Evolutionary conservation across 2,113 vertebrate species (phyloP), one percentile per base, ranked within the genome.

Genomic region (Hemicordylus capensis): DNA sequence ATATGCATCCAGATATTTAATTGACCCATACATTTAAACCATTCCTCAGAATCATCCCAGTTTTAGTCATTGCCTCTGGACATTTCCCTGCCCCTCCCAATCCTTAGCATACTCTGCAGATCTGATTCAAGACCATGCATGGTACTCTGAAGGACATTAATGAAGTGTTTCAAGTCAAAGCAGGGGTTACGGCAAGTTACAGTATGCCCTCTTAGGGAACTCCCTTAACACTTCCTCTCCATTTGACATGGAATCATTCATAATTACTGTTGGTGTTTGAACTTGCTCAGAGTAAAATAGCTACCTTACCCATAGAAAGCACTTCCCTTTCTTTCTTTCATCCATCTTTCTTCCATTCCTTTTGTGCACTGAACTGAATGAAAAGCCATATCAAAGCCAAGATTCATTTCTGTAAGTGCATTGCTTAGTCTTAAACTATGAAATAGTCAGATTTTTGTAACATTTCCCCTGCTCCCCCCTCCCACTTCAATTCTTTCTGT

Each of bases 91-190:
- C 14, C 17, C 37, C 28, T 59, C 37, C 51, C n/a, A 12, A 10
- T 17, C 67, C 39, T 58, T n/a, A 56, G 26, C 17, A 37, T 66
- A 12, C 31, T 34, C 28, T 17, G 51, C 1, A 72, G 34, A 70
- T n/a, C 37, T 31, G 44, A 80, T 67, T 67, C 51, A 37, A 54
- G 78, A 51, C 28, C 6, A 3, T 5, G 31, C 9, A 14, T 67
- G 67, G 44, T 80, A 24, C 54, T 46, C 22, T 39, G 37, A 20
- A 72, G n/a, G 51, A 12, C 37, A 31, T 44, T 82, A 58, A 73
- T 81, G 54, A 82, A 82, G 67, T 72, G 67, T 24, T 82, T 72
- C 17, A 26, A n/a, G n/a, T 73, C 67, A 73, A 72, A 82, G 64
- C 34, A 56, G 11, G 51, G 20, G 26, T 80, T 64, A 48, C 26